Conservation (phyloP, 2,113 vertebrate species). For the Phaethornis superciliosus region DNA sequence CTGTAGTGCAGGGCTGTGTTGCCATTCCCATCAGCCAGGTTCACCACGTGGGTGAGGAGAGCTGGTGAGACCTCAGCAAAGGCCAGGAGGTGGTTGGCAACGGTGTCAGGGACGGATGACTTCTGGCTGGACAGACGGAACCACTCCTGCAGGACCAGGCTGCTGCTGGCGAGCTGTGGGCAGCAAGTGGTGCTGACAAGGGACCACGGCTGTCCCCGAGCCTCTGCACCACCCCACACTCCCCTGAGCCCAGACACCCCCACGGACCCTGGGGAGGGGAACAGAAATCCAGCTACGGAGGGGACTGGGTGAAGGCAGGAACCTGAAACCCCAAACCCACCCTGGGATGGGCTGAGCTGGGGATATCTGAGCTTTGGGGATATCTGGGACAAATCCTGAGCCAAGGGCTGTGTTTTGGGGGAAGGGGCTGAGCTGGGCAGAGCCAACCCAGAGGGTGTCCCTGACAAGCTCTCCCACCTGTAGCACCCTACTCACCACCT, state of each 20-base stretch:
- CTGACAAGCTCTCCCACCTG: accelerated
- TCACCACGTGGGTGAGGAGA: conserved; percentile 87
- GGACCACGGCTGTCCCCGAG: accelerated
- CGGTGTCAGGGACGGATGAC: conserved; percentile 73
- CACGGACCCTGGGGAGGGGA: not conserved
- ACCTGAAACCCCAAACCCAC: not conserved
- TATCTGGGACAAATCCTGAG: not conserved
- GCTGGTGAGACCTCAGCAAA: conserved; percentile 80
- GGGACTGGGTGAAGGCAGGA: not conserved
- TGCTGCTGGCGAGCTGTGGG: conserved; percentile 80
- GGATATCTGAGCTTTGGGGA: not conserved
- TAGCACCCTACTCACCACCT: conserved; percentile 81
- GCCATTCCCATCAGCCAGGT: conserved; percentile 91
- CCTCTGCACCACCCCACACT: too few species aligned
- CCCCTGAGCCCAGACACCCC: not conserved
- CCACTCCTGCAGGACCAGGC: conserved; percentile 91
- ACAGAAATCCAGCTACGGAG: not conserved
- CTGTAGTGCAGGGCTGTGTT: conserved; percentile 97
- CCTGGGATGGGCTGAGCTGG: not conserved
- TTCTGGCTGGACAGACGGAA: conserved; percentile 93
- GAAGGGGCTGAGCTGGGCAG: not conserved
- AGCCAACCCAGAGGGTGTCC: not conserved
- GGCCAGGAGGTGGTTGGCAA: conserved; percentile 85
- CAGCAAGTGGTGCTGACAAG: not conserved
- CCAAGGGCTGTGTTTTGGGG: not conserved